A percentile compares a stretch with the other conserved stretches of the same genome.
phyloP scores from a whole-genome alignment of 2,888 invertebrate species.

The Gryllus longicercus region DNA sequence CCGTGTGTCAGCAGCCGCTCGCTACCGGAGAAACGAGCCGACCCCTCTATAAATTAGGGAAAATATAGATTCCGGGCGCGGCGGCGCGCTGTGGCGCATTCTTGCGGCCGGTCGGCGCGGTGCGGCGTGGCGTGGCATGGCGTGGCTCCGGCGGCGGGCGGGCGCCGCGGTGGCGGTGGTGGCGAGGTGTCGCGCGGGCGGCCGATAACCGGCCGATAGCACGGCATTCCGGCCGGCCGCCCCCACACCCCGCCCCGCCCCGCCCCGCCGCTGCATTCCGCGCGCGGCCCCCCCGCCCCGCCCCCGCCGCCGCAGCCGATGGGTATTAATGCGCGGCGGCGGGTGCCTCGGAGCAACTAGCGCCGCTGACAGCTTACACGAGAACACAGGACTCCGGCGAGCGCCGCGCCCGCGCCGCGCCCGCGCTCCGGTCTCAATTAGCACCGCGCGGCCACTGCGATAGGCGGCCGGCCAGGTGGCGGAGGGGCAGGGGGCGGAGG shows the following conservation, averaged over 20 bases:
- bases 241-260: not conserved
- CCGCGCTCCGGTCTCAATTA: constrained; percentile 4
- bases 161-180: not conserved
- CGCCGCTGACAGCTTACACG: not conserved
- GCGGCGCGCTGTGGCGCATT: not conserved
- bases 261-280: not conserved
- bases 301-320: not conserved
- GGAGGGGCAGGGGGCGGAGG: too few species aligned
- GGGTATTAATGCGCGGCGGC: constrained; percentile 1
- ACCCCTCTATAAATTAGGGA: not conserved
- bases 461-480: too few species aligned
- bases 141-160: not conserved
- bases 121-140: not conserved
- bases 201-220: not conserved
- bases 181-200: not conserved
- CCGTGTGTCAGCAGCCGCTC: not conserved
- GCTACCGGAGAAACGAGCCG: not conserved
- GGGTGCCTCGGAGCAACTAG: not conserved
- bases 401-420: not conserved
- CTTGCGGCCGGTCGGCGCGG: not conserved
- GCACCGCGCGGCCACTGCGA: not conserved
- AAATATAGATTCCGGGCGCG: not conserved
- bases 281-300: not conserved
- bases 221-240: not conserved
- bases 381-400: not conserved